Evolutionary conservation across 2,113 vertebrate species (phyloP).

Genomic region (Corvus cornix): DNA sequence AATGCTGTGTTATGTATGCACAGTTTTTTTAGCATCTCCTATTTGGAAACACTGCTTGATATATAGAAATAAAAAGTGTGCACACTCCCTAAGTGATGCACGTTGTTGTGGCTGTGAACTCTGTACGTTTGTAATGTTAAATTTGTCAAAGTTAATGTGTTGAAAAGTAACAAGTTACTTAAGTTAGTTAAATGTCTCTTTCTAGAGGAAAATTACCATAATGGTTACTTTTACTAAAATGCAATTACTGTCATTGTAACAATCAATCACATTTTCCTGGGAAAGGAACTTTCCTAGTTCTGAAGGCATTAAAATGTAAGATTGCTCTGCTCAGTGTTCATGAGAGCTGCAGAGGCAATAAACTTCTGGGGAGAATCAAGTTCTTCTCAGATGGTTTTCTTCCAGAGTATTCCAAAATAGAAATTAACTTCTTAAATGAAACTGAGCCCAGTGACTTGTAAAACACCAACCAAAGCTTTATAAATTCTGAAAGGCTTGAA

Average conservation of each 20-base stretch:
- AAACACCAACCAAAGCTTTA: conserved; percentile 26
- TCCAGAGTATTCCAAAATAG: neutral
- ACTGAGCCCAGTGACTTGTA: neutral
- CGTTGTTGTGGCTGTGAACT: conserved; percentile 71
- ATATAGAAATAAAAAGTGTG: conserved; percentile 31
- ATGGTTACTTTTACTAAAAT: conserved; percentile 83
- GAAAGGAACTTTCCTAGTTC: conserved; percentile 73
- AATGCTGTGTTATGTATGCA: conserved; percentile 51
- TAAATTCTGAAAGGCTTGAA: conserved; percentile 8
- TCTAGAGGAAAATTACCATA: conserved; percentile 79
- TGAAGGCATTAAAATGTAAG: conserved; percentile 73
- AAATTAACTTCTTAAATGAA: neutral
- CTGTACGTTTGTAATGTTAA: conserved; percentile 67
- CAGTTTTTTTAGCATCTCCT: conserved; percentile 39
- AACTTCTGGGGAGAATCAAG: neutral
- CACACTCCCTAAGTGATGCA: conserved; percentile 56
- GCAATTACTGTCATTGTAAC: conserved; percentile 84
- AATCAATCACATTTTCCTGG: conserved; percentile 79
- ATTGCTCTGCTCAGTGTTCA: conserved; percentile 55
- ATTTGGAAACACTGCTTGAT: conserved; percentile 39
- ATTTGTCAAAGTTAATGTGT: conserved; percentile 75
- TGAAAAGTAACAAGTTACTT: conserved; percentile 80
- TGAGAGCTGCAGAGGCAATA: conserved; percentile 38
- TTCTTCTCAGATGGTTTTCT: conserved; percentile 12
- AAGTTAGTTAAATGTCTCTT: conserved; percentile 81